These are phyloP conservation scores for Drosophila prosaltans DNA, from an alignment of 1,140 invertebrate species.

Conservation along the genomic window DNA sequence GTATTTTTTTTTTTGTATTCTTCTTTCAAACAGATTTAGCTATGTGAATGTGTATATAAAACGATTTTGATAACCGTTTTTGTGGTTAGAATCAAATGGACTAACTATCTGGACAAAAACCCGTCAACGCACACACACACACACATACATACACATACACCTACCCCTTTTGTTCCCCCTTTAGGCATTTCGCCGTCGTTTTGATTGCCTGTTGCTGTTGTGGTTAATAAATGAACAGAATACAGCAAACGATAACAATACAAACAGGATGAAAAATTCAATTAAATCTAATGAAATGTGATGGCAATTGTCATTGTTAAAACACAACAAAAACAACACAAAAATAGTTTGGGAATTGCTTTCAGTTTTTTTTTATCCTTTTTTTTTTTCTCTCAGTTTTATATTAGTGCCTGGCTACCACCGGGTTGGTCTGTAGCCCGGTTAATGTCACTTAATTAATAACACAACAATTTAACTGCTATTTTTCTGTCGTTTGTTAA, in stretches of 20 bases:
- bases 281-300: conserved; percentile 68
- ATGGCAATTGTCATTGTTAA: conserved; percentile 45
- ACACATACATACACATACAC: not conserved
- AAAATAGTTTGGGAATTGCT: not conserved
- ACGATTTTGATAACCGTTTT: conserved; percentile 49
- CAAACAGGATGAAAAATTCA: conserved; percentile 25
- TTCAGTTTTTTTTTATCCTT: not conserved
- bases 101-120: conserved; percentile 4
- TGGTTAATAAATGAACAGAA: conserved; percentile 23
- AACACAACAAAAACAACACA: not conserved
- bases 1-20: not conserved
- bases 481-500: conserved; percentile 25
- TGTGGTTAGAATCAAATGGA: conserved; percentile 25
- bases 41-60: conserved; percentile 36
- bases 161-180: conserved; percentile 1
- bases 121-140: not conserved
- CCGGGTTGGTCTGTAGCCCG: conserved; percentile 2
- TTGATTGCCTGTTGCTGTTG: conserved; percentile 38
- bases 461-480: conserved; percentile 49
- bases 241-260: conserved; percentile 2
- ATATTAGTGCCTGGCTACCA: not conserved
- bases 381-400: not conserved
- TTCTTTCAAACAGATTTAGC: too few species aligned
- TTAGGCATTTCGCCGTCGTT: not conserved
- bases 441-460: conserved; percentile 76